phyloP scores from a whole-genome alignment of 2,113 vertebrate species.

The Etheostoma spectabile region DNA sequence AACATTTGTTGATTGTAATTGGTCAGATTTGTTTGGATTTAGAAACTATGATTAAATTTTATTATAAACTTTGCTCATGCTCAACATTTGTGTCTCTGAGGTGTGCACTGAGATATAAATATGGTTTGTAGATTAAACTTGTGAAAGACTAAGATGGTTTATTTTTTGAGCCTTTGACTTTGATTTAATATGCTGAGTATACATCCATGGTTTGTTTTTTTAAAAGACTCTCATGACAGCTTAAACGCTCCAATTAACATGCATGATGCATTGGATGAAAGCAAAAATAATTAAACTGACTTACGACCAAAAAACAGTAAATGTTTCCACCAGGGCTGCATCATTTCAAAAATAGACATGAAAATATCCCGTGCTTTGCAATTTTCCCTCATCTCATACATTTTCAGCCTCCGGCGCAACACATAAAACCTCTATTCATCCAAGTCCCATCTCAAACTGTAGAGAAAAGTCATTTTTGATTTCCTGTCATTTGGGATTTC shows the following conservation, averaged over 20 bases:
- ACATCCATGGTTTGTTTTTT: constrained; percentile 71
- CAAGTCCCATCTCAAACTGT: constrained; percentile 51
- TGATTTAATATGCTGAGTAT: constrained; percentile 61
- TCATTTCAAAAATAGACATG: constrained; percentile 66
- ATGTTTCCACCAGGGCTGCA: constrained; percentile 64
- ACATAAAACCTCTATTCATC: constrained; percentile 76
- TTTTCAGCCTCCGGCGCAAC: constrained; percentile 49
- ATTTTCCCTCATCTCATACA: constrained; percentile 68
- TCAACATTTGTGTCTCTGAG: not conserved
- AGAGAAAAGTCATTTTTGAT: constrained; percentile 73
- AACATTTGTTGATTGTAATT: constrained; percentile 67
- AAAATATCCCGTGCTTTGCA: constrained; percentile 66
- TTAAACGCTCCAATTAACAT: constrained; percentile 70
- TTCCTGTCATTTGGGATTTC: constrained; percentile 80
- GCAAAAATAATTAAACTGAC: constrained; percentile 76
- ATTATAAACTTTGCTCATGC: constrained; percentile 9
- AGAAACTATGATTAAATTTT: constrained; percentile 10
- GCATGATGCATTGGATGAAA: constrained; percentile 59
- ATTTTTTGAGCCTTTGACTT: constrained; percentile 57
- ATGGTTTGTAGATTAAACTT: constrained; percentile 36
- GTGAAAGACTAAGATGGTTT: constrained; percentile 47
- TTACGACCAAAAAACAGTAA: constrained; percentile 37
- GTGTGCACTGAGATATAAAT: constrained; percentile 34
- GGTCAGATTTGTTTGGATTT: constrained; percentile 47
- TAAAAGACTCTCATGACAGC: constrained; percentile 55